phyloP scores from a whole-genome alignment of 2,888 invertebrate genomes.

The Lysandra bellargus region DNA sequence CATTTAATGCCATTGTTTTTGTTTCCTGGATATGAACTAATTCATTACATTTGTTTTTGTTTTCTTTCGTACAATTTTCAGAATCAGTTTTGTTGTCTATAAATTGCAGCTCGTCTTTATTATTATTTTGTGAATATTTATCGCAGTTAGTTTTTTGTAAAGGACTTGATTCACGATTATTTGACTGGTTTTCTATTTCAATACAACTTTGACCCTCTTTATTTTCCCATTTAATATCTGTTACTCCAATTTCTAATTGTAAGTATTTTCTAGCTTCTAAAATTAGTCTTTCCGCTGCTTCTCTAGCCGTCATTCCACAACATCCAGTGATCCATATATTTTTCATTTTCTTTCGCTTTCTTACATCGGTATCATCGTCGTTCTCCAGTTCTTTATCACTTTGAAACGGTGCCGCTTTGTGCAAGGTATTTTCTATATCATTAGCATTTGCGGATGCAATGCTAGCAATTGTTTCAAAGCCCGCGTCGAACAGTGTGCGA shows the following conservation, averaged over 20 bases:
- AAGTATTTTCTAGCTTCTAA: conserved; percentile 87
- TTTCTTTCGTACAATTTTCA: neutral
- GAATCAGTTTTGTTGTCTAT: neutral
- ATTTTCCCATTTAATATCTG: conserved; percentile 84
- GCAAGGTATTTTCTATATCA: conserved; percentile 87
- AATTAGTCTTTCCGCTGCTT: conserved; percentile 90
- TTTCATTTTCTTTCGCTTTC: conserved; percentile 84
- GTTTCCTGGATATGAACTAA: neutral
- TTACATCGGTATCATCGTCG: conserved; percentile 83
- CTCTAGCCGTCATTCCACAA: conserved; percentile 88
- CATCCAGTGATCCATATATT: conserved; percentile 90
- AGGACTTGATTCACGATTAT: neutral
- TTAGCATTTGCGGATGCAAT: conserved; percentile 87
- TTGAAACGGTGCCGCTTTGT: conserved; percentile 91
- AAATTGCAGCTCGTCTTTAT: neutral
- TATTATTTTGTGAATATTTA: neutral
- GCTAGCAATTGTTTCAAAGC: conserved; percentile 87
- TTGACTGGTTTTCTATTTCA: neutral
- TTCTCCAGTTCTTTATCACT: conserved; percentile 87
- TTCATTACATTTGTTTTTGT: neutral
- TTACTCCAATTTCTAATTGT: conserved; percentile 86
- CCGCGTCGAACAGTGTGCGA: conserved; percentile 89
- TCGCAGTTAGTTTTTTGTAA: neutral
- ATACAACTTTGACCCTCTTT: conserved; percentile 39
- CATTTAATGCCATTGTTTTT: neutral